Base-by-base conservation (phyloP, 2,888 invertebrate genomes). In the Euplagia quadripunctaria region DNA sequence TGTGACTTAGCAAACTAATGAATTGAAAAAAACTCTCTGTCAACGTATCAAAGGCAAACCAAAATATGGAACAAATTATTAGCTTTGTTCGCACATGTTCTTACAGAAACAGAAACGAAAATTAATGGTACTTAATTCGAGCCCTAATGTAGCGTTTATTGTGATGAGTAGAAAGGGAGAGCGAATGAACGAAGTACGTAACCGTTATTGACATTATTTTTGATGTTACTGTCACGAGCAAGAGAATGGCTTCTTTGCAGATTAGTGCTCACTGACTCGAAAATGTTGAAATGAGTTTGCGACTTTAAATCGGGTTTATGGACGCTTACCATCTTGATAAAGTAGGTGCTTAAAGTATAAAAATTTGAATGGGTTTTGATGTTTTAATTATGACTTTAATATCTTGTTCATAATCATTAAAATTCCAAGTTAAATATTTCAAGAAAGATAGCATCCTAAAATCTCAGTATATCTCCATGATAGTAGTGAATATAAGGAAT, bases 131-230 rank as follows among this genome's bases (percentile, higher is more conserved):
- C 79, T 85, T 82, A 81, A 79, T 82, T 73, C 76, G 79, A 75
- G 71, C 81, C 82, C 83, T 83, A 87, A 87, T 84, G 81, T 82
- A 80, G 77, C 82, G 73, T 82, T 85, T 82, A 86, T 83, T 83
- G 82, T 84, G 83, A 86, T 85, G 83, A 85, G 82, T 84, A 85
- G 84, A 82, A 79, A 86, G 85, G 82, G 83, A 88, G 83, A 84
- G 84, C 75, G 80, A 85, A 79, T 82, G 77, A 85, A 82, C 80
- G 77, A 81, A 82, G 82, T 82, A 78, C 80, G 73, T 80, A 84
- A 85, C 85, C 84, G 84, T 85, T 87, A 86, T 89, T 84, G 87
- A 85, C 85, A 85, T 87, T 85, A 88, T 87, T 87, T 88, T 85
- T 87, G 85, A 88, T 88, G 86, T 88, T 85, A 81, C 82, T 80